Evolutionary conservation across 2,113 vertebrate species (phyloP).

Genomic region (Solea senegalensis): DNA sequence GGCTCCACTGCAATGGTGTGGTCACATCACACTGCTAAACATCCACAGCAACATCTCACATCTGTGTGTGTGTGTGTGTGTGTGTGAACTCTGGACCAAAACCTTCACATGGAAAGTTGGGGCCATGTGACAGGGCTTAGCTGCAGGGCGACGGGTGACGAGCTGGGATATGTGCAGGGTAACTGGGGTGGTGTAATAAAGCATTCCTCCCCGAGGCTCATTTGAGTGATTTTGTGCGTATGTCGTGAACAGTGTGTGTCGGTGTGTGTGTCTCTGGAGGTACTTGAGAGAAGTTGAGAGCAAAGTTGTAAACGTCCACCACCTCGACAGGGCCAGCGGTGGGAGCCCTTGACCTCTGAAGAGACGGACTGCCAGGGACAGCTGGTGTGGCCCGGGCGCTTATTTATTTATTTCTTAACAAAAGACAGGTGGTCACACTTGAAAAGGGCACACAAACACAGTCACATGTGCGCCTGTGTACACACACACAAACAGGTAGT

Average conservation of each 20-base stretch:
- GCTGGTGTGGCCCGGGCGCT: slow-evolving; percentile 82
- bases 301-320: slow-evolving; percentile 83
- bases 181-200: slow-evolving; percentile 72
- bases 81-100: slow-evolving; percentile 58
- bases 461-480: slow-evolving; percentile 64
- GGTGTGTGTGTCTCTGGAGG: slow-evolving; percentile 54
- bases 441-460: slow-evolving; percentile 83
- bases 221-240: slow-evolving; percentile 44
- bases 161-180: slow-evolving; percentile 69
- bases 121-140: slow-evolving; percentile 78
- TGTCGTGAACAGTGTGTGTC: slow-evolving; percentile 51
- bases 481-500: slow-evolving; percentile 34
- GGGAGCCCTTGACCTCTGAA: slow-evolving; percentile 87
- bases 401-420: slow-evolving; percentile 88
- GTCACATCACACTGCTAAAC: slow-evolving; percentile 56
- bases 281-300: slow-evolving; percentile 81
- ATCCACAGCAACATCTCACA: slow-evolving; percentile 62
- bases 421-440: slow-evolving; percentile 89
- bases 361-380: slow-evolving; percentile 83
- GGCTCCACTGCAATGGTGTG: slow-evolving; percentile 47
- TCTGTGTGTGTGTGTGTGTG: slow-evolving; percentile 63
- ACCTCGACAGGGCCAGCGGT: slow-evolving; percentile 84
- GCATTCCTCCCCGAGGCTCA: slow-evolving; percentile 74
- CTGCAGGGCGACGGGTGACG: slow-evolving; percentile 73
- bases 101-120: slow-evolving; percentile 66